Base-by-base conservation (phyloP, 2,113 vertebrate species). In the Oostethus manadensis region DNA sequence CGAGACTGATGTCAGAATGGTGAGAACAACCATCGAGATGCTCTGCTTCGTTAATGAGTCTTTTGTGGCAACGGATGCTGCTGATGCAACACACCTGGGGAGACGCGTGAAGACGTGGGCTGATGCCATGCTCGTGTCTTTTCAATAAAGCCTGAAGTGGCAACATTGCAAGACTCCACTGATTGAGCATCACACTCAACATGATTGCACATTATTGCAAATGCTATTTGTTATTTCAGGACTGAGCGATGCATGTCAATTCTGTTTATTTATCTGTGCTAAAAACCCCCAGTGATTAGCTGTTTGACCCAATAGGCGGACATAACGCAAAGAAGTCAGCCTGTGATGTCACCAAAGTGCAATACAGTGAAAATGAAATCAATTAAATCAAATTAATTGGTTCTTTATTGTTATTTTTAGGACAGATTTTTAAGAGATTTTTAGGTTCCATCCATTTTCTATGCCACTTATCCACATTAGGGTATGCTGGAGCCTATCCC, bases 11-110 rank as follows among this genome's bases (percentile, higher is more conserved):
- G n/a, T 3, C 29, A 54, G 51, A 33, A 35, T 18, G 29, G 26
- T 13, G 51, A 35, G 9, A 54, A 54, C 26, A 51, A 51, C 8
- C 50, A 26, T n/a, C 8, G 15, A 51, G 50, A n/a, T 4, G 16
- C 15, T 9, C 50, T 18, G 4, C 4, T n/a, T 33, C 17, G 17
- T 54, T 54, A 54, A 54, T 54, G 51, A 54, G 51, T 54, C 51
- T 54, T 54, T 54, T 18, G 51, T 8, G 29, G 29, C 51, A 7
- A 17, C 26, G 51, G 51, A 35, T 4, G 14, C 21, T 17, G 33
- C 26, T 54, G 51, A 54, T 54, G 51, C 51, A 54, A 54, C 51
- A 10, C 33, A 54, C 51, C 51, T 54, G 51, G 51, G 51, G 51
- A 54, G 51, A 54, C 26, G 23, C 23, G 50, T 29, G 23, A 29